Evolutionary conservation across 2,797 vertebrate species (phyloP).

Genomic region (Rachycentron canadum): DNA sequence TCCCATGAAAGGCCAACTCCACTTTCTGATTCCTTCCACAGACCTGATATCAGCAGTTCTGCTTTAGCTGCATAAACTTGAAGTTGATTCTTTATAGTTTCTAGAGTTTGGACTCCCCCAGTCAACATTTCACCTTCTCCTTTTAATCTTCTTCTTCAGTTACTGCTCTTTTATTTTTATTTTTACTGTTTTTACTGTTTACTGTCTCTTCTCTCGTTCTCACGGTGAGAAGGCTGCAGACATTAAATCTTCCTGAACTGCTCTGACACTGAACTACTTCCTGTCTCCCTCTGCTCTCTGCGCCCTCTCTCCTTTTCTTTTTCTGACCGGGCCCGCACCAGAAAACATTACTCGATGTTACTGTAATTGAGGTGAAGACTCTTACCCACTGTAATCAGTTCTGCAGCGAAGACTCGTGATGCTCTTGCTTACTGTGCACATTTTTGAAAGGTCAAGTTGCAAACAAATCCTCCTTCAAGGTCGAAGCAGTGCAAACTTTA

Average conservation of each 20-base stretch:
- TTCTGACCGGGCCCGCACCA: background rate
- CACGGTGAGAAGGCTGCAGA: background rate
- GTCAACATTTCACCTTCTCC: background rate
- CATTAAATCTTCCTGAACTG: background rate
- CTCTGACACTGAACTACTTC: background rate
- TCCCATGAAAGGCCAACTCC: constrained; percentile 39
- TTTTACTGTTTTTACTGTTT: background rate
- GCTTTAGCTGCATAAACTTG: constrained; percentile 4
- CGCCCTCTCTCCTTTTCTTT: background rate
- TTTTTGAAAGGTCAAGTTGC: background rate
- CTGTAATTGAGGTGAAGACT: constrained; percentile 44
- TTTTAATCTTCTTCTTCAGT: background rate
- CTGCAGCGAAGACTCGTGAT: background rate
- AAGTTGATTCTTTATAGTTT: background rate
- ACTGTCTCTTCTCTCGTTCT: background rate
- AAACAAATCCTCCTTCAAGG: constrained; percentile 22
- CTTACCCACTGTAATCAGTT: constrained; percentile 3
- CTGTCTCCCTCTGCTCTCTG: background rate
- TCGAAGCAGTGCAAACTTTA: constrained; percentile 8
- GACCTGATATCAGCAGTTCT: constrained; percentile 29
- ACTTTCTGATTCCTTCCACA: constrained; percentile 29
- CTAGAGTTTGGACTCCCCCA: background rate
- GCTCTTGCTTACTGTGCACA: constrained; percentile 26
- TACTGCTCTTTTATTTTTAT: background rate
- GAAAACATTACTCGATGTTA: background rate